A percentile compares a stretch with the other conserved stretches of the same genome.
These are phyloP conservation scores for Coelopa pilipes DNA, from an alignment of 2,888 invertebrate genomes.

Conservation along the genomic window DNA sequence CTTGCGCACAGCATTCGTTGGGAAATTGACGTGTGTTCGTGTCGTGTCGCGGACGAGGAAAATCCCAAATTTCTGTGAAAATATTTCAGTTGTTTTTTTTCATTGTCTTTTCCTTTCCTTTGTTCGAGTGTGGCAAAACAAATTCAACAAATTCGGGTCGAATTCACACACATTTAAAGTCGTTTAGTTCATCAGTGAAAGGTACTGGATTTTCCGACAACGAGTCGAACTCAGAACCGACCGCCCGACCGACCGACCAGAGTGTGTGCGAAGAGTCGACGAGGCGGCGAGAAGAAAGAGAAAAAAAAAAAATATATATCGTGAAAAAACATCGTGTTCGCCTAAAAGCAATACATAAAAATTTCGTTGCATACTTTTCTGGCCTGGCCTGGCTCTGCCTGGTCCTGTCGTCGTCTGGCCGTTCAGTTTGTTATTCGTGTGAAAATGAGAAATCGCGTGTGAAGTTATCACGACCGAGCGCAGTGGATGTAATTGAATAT, in stretches of 20 bases:
- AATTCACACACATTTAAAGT: not conserved
- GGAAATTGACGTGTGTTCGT: slow-evolving; percentile 45
- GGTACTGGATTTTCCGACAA: not conserved
- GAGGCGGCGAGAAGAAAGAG: not conserved
- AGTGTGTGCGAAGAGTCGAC: no score
- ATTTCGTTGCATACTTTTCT: slow-evolving; percentile 49
- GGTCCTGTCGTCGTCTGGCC: no score
- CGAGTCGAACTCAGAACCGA: not conserved
- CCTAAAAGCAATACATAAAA: slow-evolving; percentile 38
- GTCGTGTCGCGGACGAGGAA: slow-evolving; percentile 9
- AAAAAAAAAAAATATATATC: slow-evolving; percentile 8
- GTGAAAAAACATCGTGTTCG: slow-evolving; percentile 28
- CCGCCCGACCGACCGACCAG: no score
- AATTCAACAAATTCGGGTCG: not conserved
- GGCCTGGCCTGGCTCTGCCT: no score
- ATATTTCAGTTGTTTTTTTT: not conserved
- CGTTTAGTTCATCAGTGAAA: not conserved
- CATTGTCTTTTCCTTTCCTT: not conserved
- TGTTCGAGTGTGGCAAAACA: not conserved
- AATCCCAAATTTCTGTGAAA: slow-evolving; percentile 25
- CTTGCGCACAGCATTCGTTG: slow-evolving; percentile 49
- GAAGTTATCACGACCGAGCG: not conserved
- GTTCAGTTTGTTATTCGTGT: not conserved
- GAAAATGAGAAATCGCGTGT: not conserved
- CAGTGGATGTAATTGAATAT: slow-evolving; percentile 16